A percentile compares a stretch with the other conserved stretches of the same genome.
These are phyloP conservation scores for Antechinus flavipes DNA, from an alignment of 2,113 vertebrate genomes.

Conservation along the genomic window DNA sequence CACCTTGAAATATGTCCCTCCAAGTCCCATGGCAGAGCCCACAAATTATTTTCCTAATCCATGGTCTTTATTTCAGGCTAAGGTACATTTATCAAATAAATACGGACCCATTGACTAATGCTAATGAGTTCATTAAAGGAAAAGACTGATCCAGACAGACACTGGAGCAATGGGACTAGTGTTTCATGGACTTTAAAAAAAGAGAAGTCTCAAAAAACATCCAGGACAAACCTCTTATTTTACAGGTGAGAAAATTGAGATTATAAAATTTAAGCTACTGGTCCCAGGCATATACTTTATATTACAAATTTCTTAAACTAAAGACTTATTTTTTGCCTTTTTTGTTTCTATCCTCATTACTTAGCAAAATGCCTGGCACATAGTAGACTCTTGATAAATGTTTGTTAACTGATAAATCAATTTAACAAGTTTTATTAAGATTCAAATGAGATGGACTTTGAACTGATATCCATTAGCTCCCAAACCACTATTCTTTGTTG, in stretches of 20 bases:
- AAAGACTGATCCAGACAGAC: not conserved
- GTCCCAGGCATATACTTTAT: not conserved
- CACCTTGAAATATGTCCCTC: conserved; percentile 71
- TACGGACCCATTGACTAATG: conserved; percentile 32
- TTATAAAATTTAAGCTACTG: not conserved
- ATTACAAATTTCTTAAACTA: not conserved
- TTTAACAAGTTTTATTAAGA: not conserved
- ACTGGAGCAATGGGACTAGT: not conserved
- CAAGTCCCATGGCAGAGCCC: conserved; percentile 55
- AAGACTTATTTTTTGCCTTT: not conserved
- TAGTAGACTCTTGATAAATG: not conserved
- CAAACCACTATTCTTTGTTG: not conserved
- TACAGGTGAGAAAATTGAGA: not conserved
- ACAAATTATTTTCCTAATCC: conserved; percentile 54
- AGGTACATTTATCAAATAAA: conserved; percentile 66
- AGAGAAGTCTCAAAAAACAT: not conserved
- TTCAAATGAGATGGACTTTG: not conserved
- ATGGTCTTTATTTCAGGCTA: conserved; percentile 64
- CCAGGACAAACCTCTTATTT: not conserved
- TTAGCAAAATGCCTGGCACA: not conserved
- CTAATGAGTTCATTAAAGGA: conserved; percentile 75
- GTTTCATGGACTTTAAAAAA: not conserved
- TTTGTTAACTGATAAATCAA: not conserved
- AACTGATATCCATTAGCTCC: not conserved
- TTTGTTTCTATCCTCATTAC: not conserved